Evolutionary conservation across 2,113 vertebrate species (phyloP), one percentile per base, ranked within the genome.

Genomic region (Clarias macrocephalus): DNA sequence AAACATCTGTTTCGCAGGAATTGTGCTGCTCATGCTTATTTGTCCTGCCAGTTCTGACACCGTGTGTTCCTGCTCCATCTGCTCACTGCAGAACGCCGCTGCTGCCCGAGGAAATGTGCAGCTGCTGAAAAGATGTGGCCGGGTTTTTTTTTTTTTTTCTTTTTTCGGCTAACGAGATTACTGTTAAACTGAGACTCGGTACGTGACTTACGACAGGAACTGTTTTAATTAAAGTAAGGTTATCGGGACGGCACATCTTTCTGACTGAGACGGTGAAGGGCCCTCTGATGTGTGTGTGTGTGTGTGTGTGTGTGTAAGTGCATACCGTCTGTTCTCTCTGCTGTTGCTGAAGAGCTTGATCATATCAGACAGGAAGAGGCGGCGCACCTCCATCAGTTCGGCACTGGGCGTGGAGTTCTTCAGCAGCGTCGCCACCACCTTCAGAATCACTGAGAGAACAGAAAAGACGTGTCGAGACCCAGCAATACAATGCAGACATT

Each of bases 281-380:
- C 57, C 37, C 52, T 84, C 37, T 63, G 85, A 82, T 70, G 83
- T 70, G 54, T 73, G n/a, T 70, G 54, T 79, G 83, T 70, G 54
- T 73, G n/a, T 70, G 83, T 63, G 54, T 65, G n/a, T 63, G 54
- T 79, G n/a, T 70, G 72, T 60, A 23, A 83, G 5, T 0, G 10
- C 62, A 59, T 94, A 99, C 98, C 98, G 97, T 89, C 98, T 95
- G 89, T 99, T 99, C 93, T 99, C 98, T 68, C 98, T 96, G 91
- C 98, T 99, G 92, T 99, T 99, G 92, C 98, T 99, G 92, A 99
- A 99, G 91, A 99, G 97, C 90, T 99, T 99, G 91, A 99, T 99
- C 98, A 99, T 99, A 91, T 99, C 98, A 7, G 98, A 99, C 77
- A 99, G 95, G 93, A 99, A 99, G 87, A 99, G 96, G 82, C 97